Percentiles rank a stretch among this genome's conserved stretches.
Evolutionary conservation across 2,888 invertebrate species (phyloP).

Genomic region (Alviniconcha strummeri): DNA sequence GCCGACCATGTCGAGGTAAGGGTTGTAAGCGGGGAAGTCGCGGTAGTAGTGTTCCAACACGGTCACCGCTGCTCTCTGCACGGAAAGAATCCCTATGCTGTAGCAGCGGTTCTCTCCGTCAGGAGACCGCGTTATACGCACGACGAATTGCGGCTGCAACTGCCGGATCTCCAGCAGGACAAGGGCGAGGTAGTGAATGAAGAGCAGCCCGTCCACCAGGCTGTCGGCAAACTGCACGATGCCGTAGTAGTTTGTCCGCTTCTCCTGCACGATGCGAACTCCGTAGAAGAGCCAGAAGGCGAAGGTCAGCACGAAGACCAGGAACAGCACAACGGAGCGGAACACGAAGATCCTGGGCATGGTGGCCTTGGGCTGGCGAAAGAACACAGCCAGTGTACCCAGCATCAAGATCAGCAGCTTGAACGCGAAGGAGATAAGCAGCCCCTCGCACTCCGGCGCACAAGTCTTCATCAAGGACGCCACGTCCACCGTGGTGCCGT

Average conservation of each 20-base stretch:
- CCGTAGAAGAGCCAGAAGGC: conserved; percentile 99
- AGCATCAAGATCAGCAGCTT: conserved; percentile 91
- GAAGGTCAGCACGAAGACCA: conserved; percentile 93
- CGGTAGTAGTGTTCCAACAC: conserved; percentile 94
- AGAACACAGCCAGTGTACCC: conserved; percentile 94
- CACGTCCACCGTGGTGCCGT: conserved; percentile 20
- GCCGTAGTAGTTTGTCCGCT: conserved; percentile 76
- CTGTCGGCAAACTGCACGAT: conserved; percentile 94
- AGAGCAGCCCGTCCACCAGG: conserved; percentile 93
- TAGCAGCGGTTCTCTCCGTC: conserved; percentile 94
- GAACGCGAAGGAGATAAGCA: conserved; percentile 91
- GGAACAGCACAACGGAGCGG: conserved; percentile 89
- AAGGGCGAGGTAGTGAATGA: conserved; percentile 95
- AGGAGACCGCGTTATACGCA: conserved; percentile 89
- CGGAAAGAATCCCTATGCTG: conserved; percentile 82
- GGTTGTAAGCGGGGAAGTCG: conserved; percentile 97
- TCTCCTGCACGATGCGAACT: conserved; percentile 81
- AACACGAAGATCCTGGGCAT: conserved; percentile 94
- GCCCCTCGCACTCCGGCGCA: conserved; percentile 81
- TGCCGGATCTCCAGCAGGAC: conserved; percentile 95
- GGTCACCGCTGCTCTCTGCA: conserved; percentile 96
- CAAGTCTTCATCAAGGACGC: conserved; percentile 44
- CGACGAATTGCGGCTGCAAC: conserved; percentile 86
- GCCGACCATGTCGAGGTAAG: conserved; percentile 78
- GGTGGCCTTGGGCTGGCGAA: conserved; percentile 88